phyloP scores from a whole-genome alignment of 2,888 invertebrate species.

The Eilema caniola region DNA sequence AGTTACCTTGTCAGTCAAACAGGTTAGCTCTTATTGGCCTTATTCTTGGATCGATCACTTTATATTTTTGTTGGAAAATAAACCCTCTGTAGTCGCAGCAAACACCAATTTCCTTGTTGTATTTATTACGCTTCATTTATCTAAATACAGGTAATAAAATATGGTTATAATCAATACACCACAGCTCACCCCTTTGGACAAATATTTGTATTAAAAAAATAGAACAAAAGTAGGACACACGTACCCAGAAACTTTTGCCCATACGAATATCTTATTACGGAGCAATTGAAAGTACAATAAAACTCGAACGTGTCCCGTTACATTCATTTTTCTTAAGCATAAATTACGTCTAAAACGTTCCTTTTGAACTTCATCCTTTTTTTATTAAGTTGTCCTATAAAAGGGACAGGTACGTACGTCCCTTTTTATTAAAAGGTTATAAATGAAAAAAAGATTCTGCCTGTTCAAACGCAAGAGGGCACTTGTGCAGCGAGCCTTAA shows the following conservation, averaged over 20 bases:
- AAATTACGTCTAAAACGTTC: constrained; percentile 64
- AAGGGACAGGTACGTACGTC: constrained; percentile 45
- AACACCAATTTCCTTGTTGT: too few relatives aligned
- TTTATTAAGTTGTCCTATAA: constrained; percentile 65
- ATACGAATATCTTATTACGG: constrained; percentile 46
- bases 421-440: constrained; percentile 64
- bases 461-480: constrained; percentile 53
- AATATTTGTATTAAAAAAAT: background rate
- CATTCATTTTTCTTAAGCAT: constrained; percentile 68
- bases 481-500: constrained; percentile 54
- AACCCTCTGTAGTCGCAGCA: too few relatives aligned
- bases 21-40: too few relatives aligned
- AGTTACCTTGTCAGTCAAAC: too few relatives aligned
- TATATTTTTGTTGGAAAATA: too few relatives aligned
- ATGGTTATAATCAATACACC: too few relatives aligned
- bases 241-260: constrained; percentile 35
- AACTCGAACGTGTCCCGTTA: constrained; percentile 69
- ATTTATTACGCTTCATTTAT: too few relatives aligned
- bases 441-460: constrained; percentile 61
- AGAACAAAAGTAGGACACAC: constrained; percentile 32
- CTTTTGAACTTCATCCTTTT: constrained; percentile 60
- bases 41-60: too few relatives aligned
- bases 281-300: constrained; percentile 69
- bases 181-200: background rate
- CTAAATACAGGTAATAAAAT: too few relatives aligned